Base-by-base conservation (phyloP, 2,888 invertebrate genomes). In the Trissolcus japonicus region DNA sequence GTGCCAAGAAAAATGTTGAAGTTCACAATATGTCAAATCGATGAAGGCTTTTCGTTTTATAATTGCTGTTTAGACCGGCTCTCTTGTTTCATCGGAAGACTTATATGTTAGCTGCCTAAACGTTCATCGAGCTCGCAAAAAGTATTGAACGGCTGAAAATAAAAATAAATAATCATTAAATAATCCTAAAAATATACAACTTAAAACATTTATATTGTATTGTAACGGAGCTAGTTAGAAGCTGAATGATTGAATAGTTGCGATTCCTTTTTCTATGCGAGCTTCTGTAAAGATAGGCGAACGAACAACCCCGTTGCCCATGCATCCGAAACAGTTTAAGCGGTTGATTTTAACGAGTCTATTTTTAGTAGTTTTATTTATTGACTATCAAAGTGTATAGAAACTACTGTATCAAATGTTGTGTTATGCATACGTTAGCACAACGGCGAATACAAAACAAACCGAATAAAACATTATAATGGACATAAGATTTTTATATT, bases 401-500 rank as follows among this genome's bases (percentile, higher is more conserved):
- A 74, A 35, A 61, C 61, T 66, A 69, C 41, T 78, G 77, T 77
- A 63, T 80, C 80, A 83, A 80, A 83, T 80, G 83, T 82, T 79
- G 81, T 83, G 83, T 84, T 83, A 69, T 81, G 82, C 74, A 65
- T 81, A 81, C 85, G 83, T 84, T 83, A 80, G 80, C 82, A 81
- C 76, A 82, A 69, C 81, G 81, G 76, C 79, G 80, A 80, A 80
- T 83, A 82, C 80, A 79, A 83, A 81, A 79, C 74, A 83, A 51
- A 87, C 86, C 86, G 87, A 87, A 87, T 87, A 87, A 87, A 87
- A 84, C 78, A 85, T 87, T 87, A 86, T 81, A 81, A 83, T 86
- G 82, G 83, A 87, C 84, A 83, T 86, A 84, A 82, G 83, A 21
- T 21, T 46, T 14, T 1, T 14, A 4, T 25, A 25, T 25, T 25